Conservation (phyloP, 2,113 vertebrate genomes). For the Microtus pennsylvanicus region DNA sequence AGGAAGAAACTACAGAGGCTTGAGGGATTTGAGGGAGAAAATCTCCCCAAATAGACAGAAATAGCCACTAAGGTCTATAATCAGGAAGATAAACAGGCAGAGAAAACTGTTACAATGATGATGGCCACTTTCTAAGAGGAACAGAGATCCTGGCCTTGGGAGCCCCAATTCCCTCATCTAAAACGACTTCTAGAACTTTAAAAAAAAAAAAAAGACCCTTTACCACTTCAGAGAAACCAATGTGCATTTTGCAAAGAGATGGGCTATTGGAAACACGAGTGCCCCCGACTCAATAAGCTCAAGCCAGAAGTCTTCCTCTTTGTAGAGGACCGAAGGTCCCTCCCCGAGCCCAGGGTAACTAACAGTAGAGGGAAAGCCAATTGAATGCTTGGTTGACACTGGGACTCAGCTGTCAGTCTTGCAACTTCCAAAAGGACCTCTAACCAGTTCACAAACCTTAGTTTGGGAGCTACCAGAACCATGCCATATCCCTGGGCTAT, state of each 20-base stretch:
- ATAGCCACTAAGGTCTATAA: not conserved
- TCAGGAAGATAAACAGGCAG: not conserved
- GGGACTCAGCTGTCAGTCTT: not conserved
- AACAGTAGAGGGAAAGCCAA: not conserved
- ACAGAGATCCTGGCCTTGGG: not conserved
- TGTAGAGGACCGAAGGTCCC: not conserved
- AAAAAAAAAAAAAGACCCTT: too few species aligned
- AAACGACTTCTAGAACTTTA: too few species aligned
- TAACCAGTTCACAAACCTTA: too few species aligned
- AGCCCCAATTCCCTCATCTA: not conserved
- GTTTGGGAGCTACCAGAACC: too few species aligned
- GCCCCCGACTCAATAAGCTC: too few species aligned
- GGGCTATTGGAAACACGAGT: not conserved
- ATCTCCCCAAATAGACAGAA: not conserved
- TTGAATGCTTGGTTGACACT: not conserved
- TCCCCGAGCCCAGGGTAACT: not conserved
- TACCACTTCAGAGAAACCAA: not conserved
- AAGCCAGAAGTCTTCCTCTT: not conserved
- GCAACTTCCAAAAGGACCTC: not conserved
- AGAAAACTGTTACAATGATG: not conserved
- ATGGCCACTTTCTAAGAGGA: not conserved
- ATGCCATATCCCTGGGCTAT: too few species aligned
- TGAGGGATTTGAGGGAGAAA: not conserved
- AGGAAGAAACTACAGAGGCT: not conserved
- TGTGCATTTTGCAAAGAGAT: not conserved